Evolutionary conservation across 2,888 invertebrate genomes (phyloP).

Genomic region (Pedicia rivosa): DNA sequence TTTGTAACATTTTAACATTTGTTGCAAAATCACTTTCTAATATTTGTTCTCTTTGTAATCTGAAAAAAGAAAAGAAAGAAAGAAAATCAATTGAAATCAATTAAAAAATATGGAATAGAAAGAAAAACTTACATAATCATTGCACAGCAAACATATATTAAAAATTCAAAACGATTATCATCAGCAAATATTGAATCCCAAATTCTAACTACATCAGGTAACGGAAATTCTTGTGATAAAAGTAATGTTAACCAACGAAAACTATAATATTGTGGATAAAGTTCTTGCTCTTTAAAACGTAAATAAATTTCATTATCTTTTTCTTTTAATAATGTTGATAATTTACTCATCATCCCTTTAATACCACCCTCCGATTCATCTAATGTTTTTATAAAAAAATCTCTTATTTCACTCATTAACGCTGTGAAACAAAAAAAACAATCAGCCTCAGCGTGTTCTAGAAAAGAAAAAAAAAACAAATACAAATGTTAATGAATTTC

Average conservation of each 20-base stretch:
- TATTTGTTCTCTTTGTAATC: slow-evolving; percentile 68
- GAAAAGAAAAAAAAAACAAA: slow-evolving; percentile 15
- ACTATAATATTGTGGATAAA: slow-evolving; percentile 92
- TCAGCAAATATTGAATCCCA: slow-evolving; percentile 97
- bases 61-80: slow-evolving; percentile 25
- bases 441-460: slow-evolving; percentile 90
- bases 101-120: not conserved
- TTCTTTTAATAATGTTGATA: slow-evolving; percentile 57
- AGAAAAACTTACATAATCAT: slow-evolving; percentile 79
- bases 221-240: slow-evolving; percentile 90
- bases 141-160: slow-evolving; percentile 86
- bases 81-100: slow-evolving; percentile 3
- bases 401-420: slow-evolving; percentile 93
- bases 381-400: slow-evolving; percentile 90
- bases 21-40: slow-evolving; percentile 80
- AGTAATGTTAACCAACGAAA: slow-evolving; percentile 94
- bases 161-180: slow-evolving; percentile 72
- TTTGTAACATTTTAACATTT: slow-evolving; percentile 88
- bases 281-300: slow-evolving; percentile 62
- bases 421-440: slow-evolving; percentile 98
- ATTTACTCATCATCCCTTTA: slow-evolving; percentile 72
- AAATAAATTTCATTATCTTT: slow-evolving; percentile 66
- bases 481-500: not conserved
- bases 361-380: slow-evolving; percentile 89
- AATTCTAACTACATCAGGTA: slow-evolving; percentile 91